Base-by-base conservation (phyloP, 92 coral and sea anemone species). In the Zoanthus sociatus region DNA sequence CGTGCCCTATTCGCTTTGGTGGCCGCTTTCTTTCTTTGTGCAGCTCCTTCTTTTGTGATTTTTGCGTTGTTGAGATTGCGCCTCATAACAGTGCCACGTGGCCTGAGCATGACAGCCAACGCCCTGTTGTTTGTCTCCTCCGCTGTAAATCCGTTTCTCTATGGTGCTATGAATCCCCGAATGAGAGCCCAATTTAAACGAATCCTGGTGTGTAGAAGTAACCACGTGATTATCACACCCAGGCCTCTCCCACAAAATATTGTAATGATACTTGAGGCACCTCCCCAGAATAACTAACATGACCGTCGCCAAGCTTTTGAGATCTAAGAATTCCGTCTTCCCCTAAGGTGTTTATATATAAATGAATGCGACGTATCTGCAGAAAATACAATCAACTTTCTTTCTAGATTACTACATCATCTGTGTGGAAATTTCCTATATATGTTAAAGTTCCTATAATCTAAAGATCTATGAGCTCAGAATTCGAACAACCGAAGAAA, bases 31-130 rank as follows among this genome's bases (percentile, higher is more conserved):
- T 78, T 78, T 17, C 71, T 78, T 68, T 78, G 83, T 15, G 83
- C 83, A 2, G 83, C 71, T 42, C 83, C 83, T 18, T 78, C 83
- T 1, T 78, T 78, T 30, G 70, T 78, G 54, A 78, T 78, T 45
- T 78, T 78, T 32, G 83, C 83, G 30, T 51, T 78, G 6, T 15
- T 78, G 72, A 78, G 83, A 47, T 44, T 78, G 32, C 71, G 53
- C 48, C 71, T 78, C 51, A 78, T 78, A 48, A 78, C 71, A 12
- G 83, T 78, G 53, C 83, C 83, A 78, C 83, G 83, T 78, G 83
- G 83, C 12, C 20, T 78, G 33, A 78, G 83, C 33, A 78, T 78
- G 83, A 56, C 83, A 12, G 83, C 83, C 72, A 78, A 78, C 72
- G 83, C 83, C 55, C 83, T 78, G 72, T 42, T 78, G 83, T 78